Base-by-base conservation (phyloP, 2,113 vertebrate genomes). In the Herpetotheres cachinnans region DNA sequence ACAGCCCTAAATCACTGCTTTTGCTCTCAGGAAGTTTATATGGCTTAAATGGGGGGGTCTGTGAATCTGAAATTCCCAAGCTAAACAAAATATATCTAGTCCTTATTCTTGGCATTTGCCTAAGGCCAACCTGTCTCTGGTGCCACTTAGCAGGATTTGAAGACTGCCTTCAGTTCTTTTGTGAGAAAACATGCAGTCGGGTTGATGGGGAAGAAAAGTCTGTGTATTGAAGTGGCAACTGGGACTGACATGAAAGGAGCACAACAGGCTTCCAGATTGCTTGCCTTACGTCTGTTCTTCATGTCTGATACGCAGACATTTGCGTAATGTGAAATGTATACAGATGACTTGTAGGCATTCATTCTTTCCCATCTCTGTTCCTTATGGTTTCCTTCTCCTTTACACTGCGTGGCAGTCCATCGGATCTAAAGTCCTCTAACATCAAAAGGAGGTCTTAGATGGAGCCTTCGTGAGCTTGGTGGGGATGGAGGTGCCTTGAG, bases 171-270 rank as follows among this genome's bases (percentile, higher is more conserved):
- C 55, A 36, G 40, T 49, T 85, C 73, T 86, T 86, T 86, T 47
- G 16, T 89, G 67, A 62, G 88, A 62, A 83, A 86, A 67, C 0
- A 1, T 62, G 71, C 71, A 65, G 46, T 70, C 56, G 77, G 46
- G 71, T 81, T 2, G 3, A 38, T 12, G 59, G 71, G 62, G 71
- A 93, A 84, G 77, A 38, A 59, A n/a, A 84, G 59, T 50, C n/a
- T 71, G 32, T 47, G n/a, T 78, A 24, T 59, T 97, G 92, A 93
- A 92, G 83, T 56, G 83, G 27, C 90, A 92, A 0, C 80, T 69
- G 90, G 83, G 92, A 83, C 52, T 92, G 80, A 86, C 86, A 91
- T 92, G 86, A 95, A 95, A 95, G 89, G 82, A 92, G 29, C 38
- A 10, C 56, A 69, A 6, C 11, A 44, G 61, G 13, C 77, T 90